Conservation (phyloP, 2,113 vertebrate species). For the Oreochromis tanganicae region DNA sequence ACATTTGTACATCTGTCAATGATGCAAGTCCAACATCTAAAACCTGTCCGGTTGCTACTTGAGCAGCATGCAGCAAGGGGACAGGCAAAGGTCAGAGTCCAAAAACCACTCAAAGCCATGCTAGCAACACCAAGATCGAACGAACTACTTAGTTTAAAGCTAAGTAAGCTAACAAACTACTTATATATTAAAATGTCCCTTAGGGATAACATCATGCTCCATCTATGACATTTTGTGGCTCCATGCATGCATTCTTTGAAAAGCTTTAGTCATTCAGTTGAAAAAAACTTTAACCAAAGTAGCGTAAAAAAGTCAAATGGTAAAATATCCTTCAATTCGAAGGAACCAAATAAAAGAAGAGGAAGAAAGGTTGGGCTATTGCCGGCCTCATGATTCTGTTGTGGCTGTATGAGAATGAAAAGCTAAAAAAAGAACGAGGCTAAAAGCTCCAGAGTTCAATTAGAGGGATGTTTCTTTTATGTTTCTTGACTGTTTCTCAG, state of each 20-base stretch:
- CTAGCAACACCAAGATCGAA: not conserved
- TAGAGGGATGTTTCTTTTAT: not conserved
- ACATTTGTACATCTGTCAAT: not conserved
- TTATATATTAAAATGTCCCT: not conserved
- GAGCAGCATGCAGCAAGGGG: not conserved
- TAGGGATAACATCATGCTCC: not conserved
- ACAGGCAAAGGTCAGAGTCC: not conserved
- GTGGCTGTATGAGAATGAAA: not conserved
- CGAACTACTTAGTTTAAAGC: not conserved
- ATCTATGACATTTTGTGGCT: not conserved
- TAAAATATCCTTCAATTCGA: not conserved
- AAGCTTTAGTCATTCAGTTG: not conserved
- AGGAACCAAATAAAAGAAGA: not conserved
- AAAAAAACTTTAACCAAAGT: not conserved
- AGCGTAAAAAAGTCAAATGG: not conserved
- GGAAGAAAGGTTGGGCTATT: not conserved
- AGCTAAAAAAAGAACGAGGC: not conserved
- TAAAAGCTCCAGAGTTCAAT: slow-evolving; percentile 28
- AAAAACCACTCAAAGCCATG: not conserved
- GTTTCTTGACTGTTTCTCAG: not conserved
- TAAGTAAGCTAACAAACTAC: not conserved
- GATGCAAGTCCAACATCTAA: not conserved
- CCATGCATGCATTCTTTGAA: not conserved
- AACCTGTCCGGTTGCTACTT: not conserved
- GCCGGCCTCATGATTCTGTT: not conserved